These are phyloP conservation scores for Solea senegalensis DNA, from an alignment of 2,113 vertebrate genomes.

Conservation along the genomic window DNA sequence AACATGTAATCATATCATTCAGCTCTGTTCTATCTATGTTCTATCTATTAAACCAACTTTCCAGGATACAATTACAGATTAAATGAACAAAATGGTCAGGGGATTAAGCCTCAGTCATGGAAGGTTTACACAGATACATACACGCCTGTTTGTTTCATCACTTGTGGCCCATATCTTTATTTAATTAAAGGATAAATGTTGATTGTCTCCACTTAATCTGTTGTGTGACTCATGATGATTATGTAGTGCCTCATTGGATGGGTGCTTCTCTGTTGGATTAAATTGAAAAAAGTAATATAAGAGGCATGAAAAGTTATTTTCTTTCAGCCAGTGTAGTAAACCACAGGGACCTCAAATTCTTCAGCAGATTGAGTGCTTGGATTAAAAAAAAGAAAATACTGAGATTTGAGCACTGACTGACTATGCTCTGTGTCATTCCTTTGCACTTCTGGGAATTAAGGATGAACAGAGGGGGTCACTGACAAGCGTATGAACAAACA, in stretches of 20 bases:
- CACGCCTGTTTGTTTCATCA: no score
- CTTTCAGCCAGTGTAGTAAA: conserved; percentile 2
- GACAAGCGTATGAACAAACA: conserved; percentile 37
- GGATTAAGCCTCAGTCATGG: no score
- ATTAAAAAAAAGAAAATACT: conserved; percentile 4
- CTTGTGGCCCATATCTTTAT: no score
- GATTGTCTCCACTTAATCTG: no score
- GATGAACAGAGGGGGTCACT: conserved; percentile 12
- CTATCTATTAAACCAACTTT: not conserved
- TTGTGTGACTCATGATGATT: no score
- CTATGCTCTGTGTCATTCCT: conserved; percentile 1
- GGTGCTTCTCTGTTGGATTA: no score
- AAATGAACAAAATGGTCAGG: no score
- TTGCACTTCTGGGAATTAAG: conserved; percentile 17
- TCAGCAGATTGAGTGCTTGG: conserved; percentile 15
- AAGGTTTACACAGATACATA: no score
- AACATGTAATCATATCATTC: not conserved
- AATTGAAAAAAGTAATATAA: not conserved
- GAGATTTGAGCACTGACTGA: not conserved
- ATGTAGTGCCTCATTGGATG: no score
- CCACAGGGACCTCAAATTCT: conserved; percentile 21
- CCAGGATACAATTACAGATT: not conserved
- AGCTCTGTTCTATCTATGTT: no score
- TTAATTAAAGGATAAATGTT: no score
- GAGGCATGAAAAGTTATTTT: not conserved